A percentile compares a stretch with the other conserved stretches of the same genome.
These are phyloP conservation scores for Neoseiulus cucumeris DNA, from an alignment of 1,140 invertebrate species.

Conservation along the genomic window DNA sequence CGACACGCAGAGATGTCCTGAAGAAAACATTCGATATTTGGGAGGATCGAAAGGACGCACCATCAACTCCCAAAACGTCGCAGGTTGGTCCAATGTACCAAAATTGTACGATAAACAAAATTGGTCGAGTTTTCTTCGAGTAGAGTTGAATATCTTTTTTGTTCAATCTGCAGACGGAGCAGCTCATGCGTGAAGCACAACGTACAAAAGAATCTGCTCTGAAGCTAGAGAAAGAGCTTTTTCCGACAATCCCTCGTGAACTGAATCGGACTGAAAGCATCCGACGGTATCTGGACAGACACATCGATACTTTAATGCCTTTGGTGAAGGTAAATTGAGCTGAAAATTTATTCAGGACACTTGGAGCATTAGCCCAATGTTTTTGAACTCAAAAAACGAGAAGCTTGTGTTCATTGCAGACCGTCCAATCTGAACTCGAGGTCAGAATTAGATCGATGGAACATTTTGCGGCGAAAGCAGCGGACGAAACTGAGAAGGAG, in stretches of 20 bases:
- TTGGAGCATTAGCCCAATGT: neutral
- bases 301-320: slow-evolving; percentile 1
- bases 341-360: no score
- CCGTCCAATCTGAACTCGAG: neutral
- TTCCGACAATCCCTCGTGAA: neutral
- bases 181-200: slow-evolving; percentile 4
- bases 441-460: neutral
- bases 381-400: no score
- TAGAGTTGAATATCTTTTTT: neutral
- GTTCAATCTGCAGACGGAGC: neutral
- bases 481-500: neutral
- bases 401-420: no score
- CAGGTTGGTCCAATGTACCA: no score
- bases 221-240: slow-evolving; percentile 3
- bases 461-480: neutral
- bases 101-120: no score
- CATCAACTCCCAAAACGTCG: neutral
- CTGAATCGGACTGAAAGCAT: neutral
- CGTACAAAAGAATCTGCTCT: neutral
- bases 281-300: neutral
- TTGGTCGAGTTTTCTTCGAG: neutral
- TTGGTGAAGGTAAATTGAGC: neutral
- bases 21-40: slow-evolving; percentile 8
- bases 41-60: neutral
- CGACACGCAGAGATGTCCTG: neutral